Conservation (phyloP, 2,888 invertebrate species). For the Eilema griseolum region DNA sequence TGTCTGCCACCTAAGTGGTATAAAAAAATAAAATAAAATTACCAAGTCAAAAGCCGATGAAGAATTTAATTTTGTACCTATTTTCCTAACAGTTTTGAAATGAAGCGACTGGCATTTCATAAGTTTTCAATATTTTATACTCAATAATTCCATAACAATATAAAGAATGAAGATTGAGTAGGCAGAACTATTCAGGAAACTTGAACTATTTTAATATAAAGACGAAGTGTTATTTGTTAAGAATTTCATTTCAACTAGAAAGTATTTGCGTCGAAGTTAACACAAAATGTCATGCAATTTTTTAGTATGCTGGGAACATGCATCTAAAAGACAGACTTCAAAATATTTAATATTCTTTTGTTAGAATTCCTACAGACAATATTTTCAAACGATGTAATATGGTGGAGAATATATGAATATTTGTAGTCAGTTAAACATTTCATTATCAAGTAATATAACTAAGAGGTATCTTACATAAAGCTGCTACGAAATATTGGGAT, state of each 20-base stretch:
- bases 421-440: slow-evolving; percentile 39
- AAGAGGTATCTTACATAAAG: slow-evolving; percentile 19
- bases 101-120: neutral
- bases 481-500: neutral
- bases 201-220: slow-evolving; percentile 24
- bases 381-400: slow-evolving; percentile 33
- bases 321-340: slow-evolving; percentile 36
- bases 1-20: too few species aligned
- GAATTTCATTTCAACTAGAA: slow-evolving; percentile 39
- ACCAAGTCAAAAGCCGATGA: neutral
- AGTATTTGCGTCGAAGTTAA: slow-evolving; percentile 28
- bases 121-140: slow-evolving; percentile 11
- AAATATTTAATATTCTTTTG: slow-evolving; percentile 48
- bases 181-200: slow-evolving; percentile 3
- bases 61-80: slow-evolving; percentile 10
- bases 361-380: slow-evolving; percentile 34
- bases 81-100: neutral
- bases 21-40: too few species aligned
- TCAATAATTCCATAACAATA: slow-evolving; percentile 3
- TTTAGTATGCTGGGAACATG: slow-evolving; percentile 18
- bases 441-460: slow-evolving; percentile 39
- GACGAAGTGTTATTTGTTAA: slow-evolving; percentile 21
- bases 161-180: slow-evolving; percentile 2
- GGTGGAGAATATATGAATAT: slow-evolving; percentile 35
- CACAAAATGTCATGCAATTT: slow-evolving; percentile 27